Evolutionary conservation across 2,888 invertebrate genomes (phyloP).

Genomic region (Agapetus fuscipes): DNA sequence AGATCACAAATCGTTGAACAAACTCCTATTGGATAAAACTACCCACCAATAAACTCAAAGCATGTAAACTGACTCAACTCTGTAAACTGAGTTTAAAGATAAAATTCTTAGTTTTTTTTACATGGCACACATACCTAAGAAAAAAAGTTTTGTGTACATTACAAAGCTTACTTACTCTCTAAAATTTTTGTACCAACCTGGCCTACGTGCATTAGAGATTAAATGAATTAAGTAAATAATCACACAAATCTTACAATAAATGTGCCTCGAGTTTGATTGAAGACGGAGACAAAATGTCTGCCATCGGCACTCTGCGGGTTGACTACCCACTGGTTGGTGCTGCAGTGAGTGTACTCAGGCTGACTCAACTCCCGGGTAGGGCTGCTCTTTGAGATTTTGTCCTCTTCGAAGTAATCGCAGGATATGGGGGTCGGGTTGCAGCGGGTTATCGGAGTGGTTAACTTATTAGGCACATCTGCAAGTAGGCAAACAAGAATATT

Average conservation of each 20-base stretch:
- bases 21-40: too few species aligned
- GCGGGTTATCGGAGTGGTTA: slow-evolving; percentile 9
- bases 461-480: slow-evolving; percentile 16
- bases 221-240: too few species aligned
- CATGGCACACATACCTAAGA: too few species aligned
- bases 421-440: slow-evolving; percentile 17
- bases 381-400: slow-evolving; percentile 4
- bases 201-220: too few species aligned
- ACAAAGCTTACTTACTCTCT: too few species aligned
- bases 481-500: slow-evolving; percentile 2
- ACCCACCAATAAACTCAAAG: too few species aligned
- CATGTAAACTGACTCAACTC: too few species aligned
- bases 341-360: slow-evolving; percentile 32
- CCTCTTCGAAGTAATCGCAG: slow-evolving; percentile 7
- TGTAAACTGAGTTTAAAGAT: too few species aligned
- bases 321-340: slow-evolving; percentile 32
- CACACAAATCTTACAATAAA: slow-evolving; percentile 43
- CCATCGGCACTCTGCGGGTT: slow-evolving; percentile 44
- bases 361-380: slow-evolving; percentile 38
- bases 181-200: too few species aligned
- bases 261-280: slow-evolving; percentile 34
- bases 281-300: slow-evolving; percentile 41
- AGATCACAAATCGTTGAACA: too few species aligned
- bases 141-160: too few species aligned
- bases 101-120: too few species aligned